Percentiles rank a stretch among this genome's conserved stretches.
phyloP scores from a whole-genome alignment of 2,888 invertebrate genomes.

The Scaptomyza caliginosa region DNA sequence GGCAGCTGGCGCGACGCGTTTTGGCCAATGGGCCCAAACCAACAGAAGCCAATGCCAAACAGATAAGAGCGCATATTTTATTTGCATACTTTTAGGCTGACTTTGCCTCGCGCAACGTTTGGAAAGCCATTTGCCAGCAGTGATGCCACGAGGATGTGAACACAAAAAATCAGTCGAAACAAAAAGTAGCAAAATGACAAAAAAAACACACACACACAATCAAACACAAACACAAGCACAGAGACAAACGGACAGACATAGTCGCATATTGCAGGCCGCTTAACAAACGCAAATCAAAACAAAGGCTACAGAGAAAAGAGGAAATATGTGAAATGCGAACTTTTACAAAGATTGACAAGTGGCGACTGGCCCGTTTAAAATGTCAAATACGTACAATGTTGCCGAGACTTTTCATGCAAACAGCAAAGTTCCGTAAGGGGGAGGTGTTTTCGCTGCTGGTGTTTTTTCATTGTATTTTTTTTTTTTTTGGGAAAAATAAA shows the following conservation, averaged over 20 bases:
- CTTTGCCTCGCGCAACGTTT: conserved; percentile 55
- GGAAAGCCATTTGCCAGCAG: conserved; percentile 71
- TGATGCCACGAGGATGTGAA: conserved; percentile 51
- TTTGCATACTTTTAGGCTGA: conserved; percentile 79
- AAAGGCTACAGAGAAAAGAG: conserved; percentile 47
- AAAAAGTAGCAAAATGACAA: conserved; percentile 23
- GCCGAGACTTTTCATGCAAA: conserved; percentile 70
- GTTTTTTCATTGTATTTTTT: conserved; percentile 34
- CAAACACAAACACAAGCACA: conserved; percentile 9
- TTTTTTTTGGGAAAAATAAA: conserved; percentile 48
- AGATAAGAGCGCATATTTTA: conserved; percentile 77
- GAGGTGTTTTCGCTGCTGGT: conserved; percentile 52
- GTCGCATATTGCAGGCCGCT: conserved; percentile 32
- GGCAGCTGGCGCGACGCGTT: conserved; percentile 30
- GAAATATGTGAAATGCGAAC: conserved; percentile 75
- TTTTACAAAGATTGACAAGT: conserved; percentile 77
- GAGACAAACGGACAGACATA: conserved; percentile 4
- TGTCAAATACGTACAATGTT: conserved; percentile 77
- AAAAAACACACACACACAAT: conserved; percentile 18
- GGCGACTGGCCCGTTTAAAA: conserved; percentile 78
- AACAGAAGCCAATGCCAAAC: conserved; percentile 75
- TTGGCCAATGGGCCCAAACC: conserved; percentile 40
- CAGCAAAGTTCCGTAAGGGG: conserved; percentile 7
- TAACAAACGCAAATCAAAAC: conserved; percentile 58
- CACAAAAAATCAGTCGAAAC: conserved; percentile 35